Percentiles rank a stretch among this genome's conserved stretches.
Conservation (phyloP, 2,888 invertebrate genomes). For the Thalpophila matura region DNA sequence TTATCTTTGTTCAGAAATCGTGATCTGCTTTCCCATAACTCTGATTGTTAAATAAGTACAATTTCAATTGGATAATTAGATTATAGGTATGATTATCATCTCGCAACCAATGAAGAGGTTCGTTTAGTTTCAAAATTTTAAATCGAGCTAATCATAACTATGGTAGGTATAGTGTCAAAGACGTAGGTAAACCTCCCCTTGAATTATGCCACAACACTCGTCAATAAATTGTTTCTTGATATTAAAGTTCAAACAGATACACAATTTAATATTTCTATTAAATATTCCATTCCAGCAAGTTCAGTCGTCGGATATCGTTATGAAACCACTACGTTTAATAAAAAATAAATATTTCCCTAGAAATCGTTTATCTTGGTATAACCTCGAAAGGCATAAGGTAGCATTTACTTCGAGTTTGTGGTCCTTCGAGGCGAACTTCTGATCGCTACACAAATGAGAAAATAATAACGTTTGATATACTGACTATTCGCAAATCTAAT, state of each 20-base stretch:
- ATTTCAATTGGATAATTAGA: no score
- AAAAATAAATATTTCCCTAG: conserved; percentile 3
- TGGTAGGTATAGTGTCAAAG: no score
- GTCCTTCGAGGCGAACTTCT: conserved; percentile 19
- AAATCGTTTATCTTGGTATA: not conserved
- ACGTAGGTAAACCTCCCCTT: no score
- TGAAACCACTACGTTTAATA: not conserved
- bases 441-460: conserved; percentile 10
- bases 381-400: not conserved
- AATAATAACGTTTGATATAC: not conserved
- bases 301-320: not conserved
- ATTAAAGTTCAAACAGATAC: not conserved
- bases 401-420: not conserved
- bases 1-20: no score
- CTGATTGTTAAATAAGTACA: no score
- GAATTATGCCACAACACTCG: no score
- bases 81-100: no score
- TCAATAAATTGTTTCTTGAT: no score
- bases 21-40: no score
- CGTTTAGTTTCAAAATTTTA: no score
- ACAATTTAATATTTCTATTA: conserved; percentile 2
- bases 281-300: not conserved
- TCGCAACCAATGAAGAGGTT: no score
- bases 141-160: no score
- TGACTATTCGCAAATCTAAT: not conserved